Evolutionary conservation across 2,797 vertebrate species (phyloP).

Genomic region (Thaleichthys pacificus): DNA sequence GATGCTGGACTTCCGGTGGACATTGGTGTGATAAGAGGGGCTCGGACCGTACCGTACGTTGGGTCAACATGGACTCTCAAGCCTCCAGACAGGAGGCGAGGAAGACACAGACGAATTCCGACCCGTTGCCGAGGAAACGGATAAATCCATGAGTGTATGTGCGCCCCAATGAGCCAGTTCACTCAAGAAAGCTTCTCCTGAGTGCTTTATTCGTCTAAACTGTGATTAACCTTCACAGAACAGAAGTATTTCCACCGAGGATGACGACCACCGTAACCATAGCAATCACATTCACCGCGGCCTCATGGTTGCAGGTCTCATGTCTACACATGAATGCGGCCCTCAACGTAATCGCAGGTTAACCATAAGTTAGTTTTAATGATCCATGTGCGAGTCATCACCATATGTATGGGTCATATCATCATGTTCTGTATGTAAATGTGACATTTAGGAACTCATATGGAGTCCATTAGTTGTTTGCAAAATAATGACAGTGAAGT

Average conservation of each 20-base stretch:
- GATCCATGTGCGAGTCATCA: not conserved
- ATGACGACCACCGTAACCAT: too few species aligned
- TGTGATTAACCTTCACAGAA: too few species aligned
- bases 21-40: conserved; percentile 37
- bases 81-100: conserved; percentile 69
- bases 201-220: too few species aligned
- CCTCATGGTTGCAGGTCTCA: too few species aligned
- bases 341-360: too few species aligned
- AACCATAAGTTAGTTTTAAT: not conserved
- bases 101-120: not conserved
- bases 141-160: not conserved
- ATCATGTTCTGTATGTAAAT: conserved; percentile 2
- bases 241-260: too few species aligned
- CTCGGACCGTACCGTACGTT: conserved; percentile 47
- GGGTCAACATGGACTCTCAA: conserved; percentile 73
- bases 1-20: conserved; percentile 67
- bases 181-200: too few species aligned
- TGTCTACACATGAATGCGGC: too few species aligned
- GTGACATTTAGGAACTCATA: not conserved
- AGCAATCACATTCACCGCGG: too few species aligned
- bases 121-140: not conserved
- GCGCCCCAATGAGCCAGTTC: too few species aligned
- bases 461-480: conserved; percentile 17
- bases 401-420: not conserved
- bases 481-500: conserved; percentile 17